These are phyloP conservation scores for Holothuria glaberrima DNA, from an alignment of 35 echinoderm and acorn worm species.

Conservation along the genomic window DNA sequence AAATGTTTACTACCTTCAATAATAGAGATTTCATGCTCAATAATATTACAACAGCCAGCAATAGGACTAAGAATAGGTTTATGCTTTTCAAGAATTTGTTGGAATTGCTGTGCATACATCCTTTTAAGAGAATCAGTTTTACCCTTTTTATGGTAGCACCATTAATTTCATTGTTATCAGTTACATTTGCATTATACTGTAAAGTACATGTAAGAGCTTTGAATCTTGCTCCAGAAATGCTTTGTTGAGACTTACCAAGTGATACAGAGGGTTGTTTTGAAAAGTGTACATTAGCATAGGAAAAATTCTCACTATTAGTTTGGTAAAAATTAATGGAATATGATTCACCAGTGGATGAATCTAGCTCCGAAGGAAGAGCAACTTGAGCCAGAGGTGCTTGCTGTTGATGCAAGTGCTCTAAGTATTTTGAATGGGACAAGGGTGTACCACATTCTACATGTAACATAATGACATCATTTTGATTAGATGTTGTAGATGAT, in stretches of 20 bases:
- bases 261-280: too few species aligned
- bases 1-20: conserved; percentile 1
- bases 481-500: neutral
- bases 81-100: too few species aligned
- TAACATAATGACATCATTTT: neutral
- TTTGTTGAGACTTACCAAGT: too few species aligned
- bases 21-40: too few species aligned
- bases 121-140: neutral
- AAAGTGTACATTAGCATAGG: neutral
- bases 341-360: conserved; percentile 1
- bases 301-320: neutral
- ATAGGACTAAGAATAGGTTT: too few species aligned
- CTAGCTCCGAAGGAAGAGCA: neutral
- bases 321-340: neutral
- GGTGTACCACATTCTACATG: neutral
- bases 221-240: neutral
- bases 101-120: too few species aligned
- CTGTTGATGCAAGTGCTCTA: too few species aligned
- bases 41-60: too few species aligned
- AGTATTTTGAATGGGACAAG: too few species aligned
- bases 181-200: neutral
- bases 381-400: neutral
- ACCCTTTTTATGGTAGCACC: neutral
- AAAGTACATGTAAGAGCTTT: neutral
- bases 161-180: neutral